A percentile compares a stretch with the other conserved stretches of the same genome.
Conservation (phyloP, 1,140 invertebrate genomes). For the Drosophila parabipectinata region DNA sequence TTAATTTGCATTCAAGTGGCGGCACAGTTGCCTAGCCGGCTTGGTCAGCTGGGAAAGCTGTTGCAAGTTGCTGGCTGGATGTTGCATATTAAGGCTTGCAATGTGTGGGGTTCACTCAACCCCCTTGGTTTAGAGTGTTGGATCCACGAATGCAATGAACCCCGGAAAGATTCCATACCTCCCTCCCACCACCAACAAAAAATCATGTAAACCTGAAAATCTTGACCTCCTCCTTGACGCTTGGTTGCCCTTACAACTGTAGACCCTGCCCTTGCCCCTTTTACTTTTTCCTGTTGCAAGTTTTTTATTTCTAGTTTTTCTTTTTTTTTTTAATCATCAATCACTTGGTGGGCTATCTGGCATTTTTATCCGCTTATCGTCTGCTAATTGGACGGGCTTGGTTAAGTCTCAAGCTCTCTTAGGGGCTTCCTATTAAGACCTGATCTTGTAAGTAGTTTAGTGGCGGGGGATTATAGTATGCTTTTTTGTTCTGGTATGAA, state of each 20-base stretch:
- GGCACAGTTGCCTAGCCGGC: constrained; percentile 58
- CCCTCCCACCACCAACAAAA: not conserved
- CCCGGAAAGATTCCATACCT: not conserved
- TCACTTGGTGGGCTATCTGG: constrained; percentile 7
- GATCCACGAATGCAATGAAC: constrained; percentile 28
- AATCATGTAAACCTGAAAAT: not conserved
- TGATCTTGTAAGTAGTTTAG: not conserved
- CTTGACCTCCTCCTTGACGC: constrained; percentile 30
- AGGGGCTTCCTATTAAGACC: not conserved
- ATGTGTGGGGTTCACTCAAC: constrained; percentile 38
- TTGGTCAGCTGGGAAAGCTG: constrained; percentile 47
- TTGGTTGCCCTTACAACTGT: constrained; percentile 13
- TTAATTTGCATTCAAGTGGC: constrained; percentile 68
- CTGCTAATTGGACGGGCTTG: constrained; percentile 37
- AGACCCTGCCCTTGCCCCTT: constrained; percentile 17
- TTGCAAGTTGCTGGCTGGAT: constrained; percentile 5
- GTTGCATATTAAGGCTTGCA: constrained; percentile 3
- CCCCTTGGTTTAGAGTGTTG: not conserved
- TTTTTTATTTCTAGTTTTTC: constrained; percentile 7
- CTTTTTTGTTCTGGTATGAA: no score
- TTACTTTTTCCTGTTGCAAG: constrained; percentile 9
- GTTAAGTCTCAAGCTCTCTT: not conserved
- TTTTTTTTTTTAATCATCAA: constrained; percentile 24
- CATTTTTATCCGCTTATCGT: constrained; percentile 11
- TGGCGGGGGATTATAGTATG: no score